A percentile compares a stretch with the other conserved stretches of the same genome.
These are phyloP conservation scores for Stigmatopora nigra DNA, from an alignment of 2,113 vertebrate species.

Conservation along the genomic window DNA sequence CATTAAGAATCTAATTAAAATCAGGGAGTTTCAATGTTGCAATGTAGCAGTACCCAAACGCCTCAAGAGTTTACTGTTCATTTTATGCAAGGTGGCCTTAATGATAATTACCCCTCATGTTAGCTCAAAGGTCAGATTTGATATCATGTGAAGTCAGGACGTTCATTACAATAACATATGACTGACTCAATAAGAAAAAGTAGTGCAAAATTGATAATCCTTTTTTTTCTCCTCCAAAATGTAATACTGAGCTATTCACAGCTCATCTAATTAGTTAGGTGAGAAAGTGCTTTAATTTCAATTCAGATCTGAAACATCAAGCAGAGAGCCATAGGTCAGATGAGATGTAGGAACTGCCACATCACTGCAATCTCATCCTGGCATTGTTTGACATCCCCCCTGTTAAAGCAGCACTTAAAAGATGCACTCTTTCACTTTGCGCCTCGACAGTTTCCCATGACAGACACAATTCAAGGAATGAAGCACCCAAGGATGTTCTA, in stretches of 20 bases:
- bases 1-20: conserved; percentile 59
- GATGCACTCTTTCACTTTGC: conserved; percentile 5
- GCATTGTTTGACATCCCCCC: not conserved
- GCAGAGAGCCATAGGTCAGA: conserved; percentile 1
- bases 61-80: conserved; percentile 21
- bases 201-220: not conserved
- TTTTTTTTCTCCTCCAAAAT: not conserved
- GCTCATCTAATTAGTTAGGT: conserved; percentile 5
- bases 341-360: conserved; percentile 23
- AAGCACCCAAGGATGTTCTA: no score
- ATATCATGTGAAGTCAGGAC: conserved; percentile 22
- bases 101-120: conserved; percentile 34
- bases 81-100: conserved; percentile 24
- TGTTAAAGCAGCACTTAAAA: conserved; percentile 1
- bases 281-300: conserved; percentile 12
- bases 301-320: conserved; percentile 14
- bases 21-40: conserved; percentile 29
- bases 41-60: conserved; percentile 3
- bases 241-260: conserved; percentile 8
- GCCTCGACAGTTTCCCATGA: no score
- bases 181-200: not conserved
- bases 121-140: conserved; percentile 20
- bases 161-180: conserved; percentile 21
- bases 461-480: no score
- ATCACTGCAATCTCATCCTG: conserved; percentile 23